Percentiles rank a stretch among this genome's conserved stretches.
phyloP scores from a whole-genome alignment of 2,888 invertebrate genomes.

The Eupithecia pulchellata region DNA sequence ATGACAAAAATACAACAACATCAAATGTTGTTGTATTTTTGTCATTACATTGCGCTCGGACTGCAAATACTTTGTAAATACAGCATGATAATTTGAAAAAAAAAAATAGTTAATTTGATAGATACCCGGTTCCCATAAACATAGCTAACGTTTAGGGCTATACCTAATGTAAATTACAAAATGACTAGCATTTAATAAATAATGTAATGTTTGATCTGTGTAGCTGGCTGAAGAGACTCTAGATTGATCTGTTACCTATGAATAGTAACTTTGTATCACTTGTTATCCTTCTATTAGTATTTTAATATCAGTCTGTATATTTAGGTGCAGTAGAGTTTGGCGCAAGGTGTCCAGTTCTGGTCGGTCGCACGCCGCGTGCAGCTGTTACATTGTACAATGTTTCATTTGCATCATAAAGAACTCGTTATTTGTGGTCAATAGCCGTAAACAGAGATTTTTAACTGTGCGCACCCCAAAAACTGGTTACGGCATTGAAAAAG shows the following conservation, averaged over 20 bases:
- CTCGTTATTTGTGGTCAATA: slow-evolving; percentile 34
- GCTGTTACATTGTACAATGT: slow-evolving; percentile 36
- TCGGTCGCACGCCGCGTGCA: slow-evolving; percentile 41
- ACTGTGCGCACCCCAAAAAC: slow-evolving; percentile 21
- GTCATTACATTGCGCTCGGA: neutral
- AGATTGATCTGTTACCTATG: neutral
- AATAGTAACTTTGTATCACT: neutral
- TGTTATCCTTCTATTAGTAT: neutral
- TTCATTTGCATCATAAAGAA: slow-evolving; percentile 39
- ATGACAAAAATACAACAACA: too few relatives aligned
- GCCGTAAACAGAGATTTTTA: slow-evolving; percentile 33
- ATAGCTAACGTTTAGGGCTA: neutral
- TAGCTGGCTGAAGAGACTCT: neutral
- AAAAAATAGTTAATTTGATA: too few relatives aligned
- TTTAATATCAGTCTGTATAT: slow-evolving; percentile 1
- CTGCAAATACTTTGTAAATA: neutral
- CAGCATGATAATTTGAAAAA: neutral
- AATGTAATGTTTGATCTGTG: neutral
- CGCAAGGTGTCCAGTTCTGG: slow-evolving; percentile 42
- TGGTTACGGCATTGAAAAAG: neutral
- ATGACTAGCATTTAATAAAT: neutral
- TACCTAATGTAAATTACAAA: neutral
- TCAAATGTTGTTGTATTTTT: slow-evolving; percentile 28
- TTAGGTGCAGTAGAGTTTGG: too few relatives aligned
- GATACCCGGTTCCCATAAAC: neutral